Evolutionary conservation across 2,797 vertebrate genomes (phyloP).

Genomic region (Triplophysa yarkandensis): DNA sequence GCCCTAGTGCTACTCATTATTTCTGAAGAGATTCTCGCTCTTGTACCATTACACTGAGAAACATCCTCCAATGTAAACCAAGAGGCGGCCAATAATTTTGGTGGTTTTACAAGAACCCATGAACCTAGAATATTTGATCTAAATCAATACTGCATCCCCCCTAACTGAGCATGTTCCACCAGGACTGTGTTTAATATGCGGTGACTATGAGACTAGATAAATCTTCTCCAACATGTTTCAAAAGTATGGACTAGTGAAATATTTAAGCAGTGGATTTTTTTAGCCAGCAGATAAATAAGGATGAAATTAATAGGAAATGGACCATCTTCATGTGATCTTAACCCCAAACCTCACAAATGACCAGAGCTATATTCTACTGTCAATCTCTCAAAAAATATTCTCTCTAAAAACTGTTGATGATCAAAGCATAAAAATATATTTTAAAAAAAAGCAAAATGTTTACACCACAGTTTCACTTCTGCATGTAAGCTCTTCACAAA

Average conservation of each 20-base stretch:
- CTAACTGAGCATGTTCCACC: too few relatives aligned
- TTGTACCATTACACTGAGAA: not conserved
- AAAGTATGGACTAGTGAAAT: not conserved
- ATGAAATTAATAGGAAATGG: constrained; percentile 1
- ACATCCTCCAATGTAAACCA: constrained; percentile 6
- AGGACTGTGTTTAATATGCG: too few relatives aligned
- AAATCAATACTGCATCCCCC: not conserved
- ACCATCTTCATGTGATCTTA: constrained; percentile 2
- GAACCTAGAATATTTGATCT: not conserved
- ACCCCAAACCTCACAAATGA: not conserved
- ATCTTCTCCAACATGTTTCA: not conserved
- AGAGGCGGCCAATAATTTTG: not conserved
- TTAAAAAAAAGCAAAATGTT: too few relatives aligned
- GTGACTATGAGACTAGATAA: not conserved
- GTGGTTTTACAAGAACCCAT: not conserved
- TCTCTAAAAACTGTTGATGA: too few relatives aligned
- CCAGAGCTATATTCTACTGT: not conserved
- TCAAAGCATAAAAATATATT: too few relatives aligned
- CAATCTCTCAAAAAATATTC: not conserved
- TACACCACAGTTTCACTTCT: not conserved
- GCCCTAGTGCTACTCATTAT: not conserved
- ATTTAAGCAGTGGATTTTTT: not conserved
- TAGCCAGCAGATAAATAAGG: not conserved
- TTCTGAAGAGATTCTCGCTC: not conserved
- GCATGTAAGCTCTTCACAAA: not conserved